These are phyloP conservation scores for Neoniphon sammara DNA, from an alignment of 2,797 vertebrate species.

Conservation along the genomic window DNA sequence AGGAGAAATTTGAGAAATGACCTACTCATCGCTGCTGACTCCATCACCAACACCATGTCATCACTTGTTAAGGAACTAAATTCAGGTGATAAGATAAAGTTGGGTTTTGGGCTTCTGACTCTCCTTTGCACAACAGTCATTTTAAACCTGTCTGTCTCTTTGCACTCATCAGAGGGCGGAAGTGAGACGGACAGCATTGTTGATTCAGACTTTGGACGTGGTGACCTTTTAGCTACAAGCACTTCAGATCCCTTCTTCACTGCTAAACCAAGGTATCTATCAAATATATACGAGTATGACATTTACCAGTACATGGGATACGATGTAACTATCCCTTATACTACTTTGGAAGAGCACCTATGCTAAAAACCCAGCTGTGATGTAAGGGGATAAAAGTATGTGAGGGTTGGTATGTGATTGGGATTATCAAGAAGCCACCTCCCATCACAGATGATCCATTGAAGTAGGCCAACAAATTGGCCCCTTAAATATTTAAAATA, in stretches of 20 bases:
- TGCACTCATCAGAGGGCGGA: constrained; percentile 84
- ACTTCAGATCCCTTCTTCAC: constrained; percentile 90
- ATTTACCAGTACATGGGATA: background rate
- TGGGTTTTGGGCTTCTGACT: background rate
- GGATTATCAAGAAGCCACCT: too few species aligned
- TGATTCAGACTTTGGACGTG: constrained; percentile 90
- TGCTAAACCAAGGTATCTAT: constrained; percentile 85
- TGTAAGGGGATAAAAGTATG: background rate
- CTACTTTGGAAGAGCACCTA: background rate
- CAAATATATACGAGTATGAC: background rate
- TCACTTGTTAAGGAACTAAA: constrained; percentile 97
- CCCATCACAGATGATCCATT: too few species aligned
- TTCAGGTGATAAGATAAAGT: constrained; percentile 83
- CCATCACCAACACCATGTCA: constrained; percentile 99
- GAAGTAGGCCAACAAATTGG: background rate
- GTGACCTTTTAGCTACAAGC: constrained; percentile 87
- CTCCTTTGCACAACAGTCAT: background rate
- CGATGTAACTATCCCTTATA: background rate
- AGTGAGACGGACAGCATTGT: constrained; percentile 92
- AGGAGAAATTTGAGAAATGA: constrained; percentile 97
- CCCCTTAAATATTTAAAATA: background rate
- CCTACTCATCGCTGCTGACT: constrained; percentile 96
- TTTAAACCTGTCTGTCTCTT: background rate
- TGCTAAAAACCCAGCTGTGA: background rate
- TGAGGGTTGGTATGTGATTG: too few species aligned